A percentile compares a stretch with the other conserved stretches of the same genome.
phyloP scores from a whole-genome alignment of 2,888 invertebrate genomes.

The Nematopogon swammerdamellus region DNA sequence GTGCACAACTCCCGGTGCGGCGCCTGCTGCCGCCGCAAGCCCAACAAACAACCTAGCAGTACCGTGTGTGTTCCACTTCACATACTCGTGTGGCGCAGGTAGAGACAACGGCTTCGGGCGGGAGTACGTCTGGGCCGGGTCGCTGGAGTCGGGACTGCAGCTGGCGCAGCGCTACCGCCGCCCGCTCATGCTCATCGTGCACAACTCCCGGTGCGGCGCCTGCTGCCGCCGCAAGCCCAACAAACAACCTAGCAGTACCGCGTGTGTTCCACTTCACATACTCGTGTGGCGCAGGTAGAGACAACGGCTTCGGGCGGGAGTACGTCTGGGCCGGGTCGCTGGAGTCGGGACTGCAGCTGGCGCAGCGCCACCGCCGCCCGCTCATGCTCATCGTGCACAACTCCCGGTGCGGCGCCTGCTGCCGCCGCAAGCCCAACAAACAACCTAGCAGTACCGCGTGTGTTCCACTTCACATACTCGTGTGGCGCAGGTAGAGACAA shows the following conservation, averaged over 20 bases:
- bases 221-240: slow-evolving; percentile 62
- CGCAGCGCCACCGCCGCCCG: slow-evolving; percentile 51
- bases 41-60: no score
- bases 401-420: slow-evolving; percentile 64
- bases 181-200: slow-evolving; percentile 63
- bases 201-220: slow-evolving; percentile 64
- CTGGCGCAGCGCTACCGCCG: slow-evolving; percentile 46
- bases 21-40: no score
- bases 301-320: slow-evolving; percentile 41
- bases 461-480: no score
- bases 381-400: slow-evolving; percentile 66
- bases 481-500: slow-evolving; percentile 26
- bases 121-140: slow-evolving; percentile 43
- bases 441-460: no score
- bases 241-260: no score
- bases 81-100: slow-evolving; percentile 16
- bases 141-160: slow-evolving; percentile 38
- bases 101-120: slow-evolving; percentile 43
- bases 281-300: slow-evolving; percentile 20
- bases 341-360: slow-evolving; percentile 40
- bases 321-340: slow-evolving; percentile 47
- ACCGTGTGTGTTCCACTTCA: no score
- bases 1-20: no score
- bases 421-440: slow-evolving; percentile 58
- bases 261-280: no score